Evolutionary conservation across 2,888 invertebrate species (phyloP).

Genomic region (Drosophila tanythrix): DNA sequence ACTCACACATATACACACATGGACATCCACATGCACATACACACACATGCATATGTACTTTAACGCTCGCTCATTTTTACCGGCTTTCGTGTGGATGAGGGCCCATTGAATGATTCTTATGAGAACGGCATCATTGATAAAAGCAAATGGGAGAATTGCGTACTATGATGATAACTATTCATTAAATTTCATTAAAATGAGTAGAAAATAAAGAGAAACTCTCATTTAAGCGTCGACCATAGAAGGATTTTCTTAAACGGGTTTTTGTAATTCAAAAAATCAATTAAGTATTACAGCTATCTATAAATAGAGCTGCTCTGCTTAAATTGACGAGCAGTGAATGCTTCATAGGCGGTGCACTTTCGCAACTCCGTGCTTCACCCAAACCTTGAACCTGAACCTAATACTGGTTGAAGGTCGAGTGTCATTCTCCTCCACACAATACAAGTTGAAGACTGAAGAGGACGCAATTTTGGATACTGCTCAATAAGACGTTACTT

Average conservation of each 20-base stretch:
- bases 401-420: background rate
- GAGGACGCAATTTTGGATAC: background rate
- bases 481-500: background rate
- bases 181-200: background rate
- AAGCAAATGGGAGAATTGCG: conserved; percentile 5
- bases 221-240: background rate
- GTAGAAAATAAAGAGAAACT: background rate
- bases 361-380: background rate
- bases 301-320: background rate
- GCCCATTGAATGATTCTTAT: conserved; percentile 44
- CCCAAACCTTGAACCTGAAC: background rate
- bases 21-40: background rate
- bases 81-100: conserved; percentile 55
- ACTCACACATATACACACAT: background rate
- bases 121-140: conserved; percentile 49
- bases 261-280: background rate
- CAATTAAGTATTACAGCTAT: background rate
- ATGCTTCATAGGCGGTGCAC: background rate
- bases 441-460: background rate
- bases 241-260: background rate
- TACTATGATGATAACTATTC: conserved; percentile 17
- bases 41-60: background rate
- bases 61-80: conserved; percentile 15
- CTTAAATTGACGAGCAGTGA: background rate
- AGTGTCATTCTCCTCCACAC: background rate